A percentile compares a stretch with the other conserved stretches of the same genome.
Evolutionary conservation across 2,797 vertebrate genomes (phyloP).

Genomic region (Taenioides sp.): DNA sequence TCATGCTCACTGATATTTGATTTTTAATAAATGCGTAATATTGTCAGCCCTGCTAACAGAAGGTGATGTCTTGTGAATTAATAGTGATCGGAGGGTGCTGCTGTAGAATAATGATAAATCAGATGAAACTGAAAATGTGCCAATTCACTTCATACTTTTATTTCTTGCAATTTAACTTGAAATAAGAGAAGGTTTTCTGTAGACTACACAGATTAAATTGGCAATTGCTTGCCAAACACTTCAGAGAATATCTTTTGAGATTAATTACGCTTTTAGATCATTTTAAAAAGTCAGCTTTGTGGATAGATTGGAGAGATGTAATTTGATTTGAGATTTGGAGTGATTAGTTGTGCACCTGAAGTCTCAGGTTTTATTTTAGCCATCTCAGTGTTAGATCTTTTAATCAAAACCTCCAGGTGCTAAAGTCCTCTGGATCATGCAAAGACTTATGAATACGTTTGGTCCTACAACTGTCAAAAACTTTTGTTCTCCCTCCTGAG

Average conservation of each 20-base stretch:
- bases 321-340: neutral
- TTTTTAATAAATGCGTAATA: slow-evolving; percentile 50
- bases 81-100: slow-evolving; percentile 8
- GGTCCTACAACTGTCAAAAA: neutral
- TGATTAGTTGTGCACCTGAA: neutral
- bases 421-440: neutral
- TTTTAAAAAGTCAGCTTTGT: slow-evolving; percentile 25
- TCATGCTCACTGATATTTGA: slow-evolving; percentile 36
- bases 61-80: slow-evolving; percentile 21
- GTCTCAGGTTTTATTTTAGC: neutral
- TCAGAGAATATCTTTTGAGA: slow-evolving; percentile 35
- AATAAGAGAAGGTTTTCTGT: slow-evolving; percentile 30
- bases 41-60: slow-evolving; percentile 29
- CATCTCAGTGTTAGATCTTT: neutral
- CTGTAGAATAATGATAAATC: neutral
- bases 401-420: neutral
- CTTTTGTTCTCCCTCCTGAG: neutral
- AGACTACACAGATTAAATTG: slow-evolving; percentile 29
- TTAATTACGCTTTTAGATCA: slow-evolving; percentile 41
- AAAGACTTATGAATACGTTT: neutral
- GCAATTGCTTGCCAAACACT: slow-evolving; percentile 34
- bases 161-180: slow-evolving; percentile 9
- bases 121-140: slow-evolving; percentile 14
- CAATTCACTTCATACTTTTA: neutral
- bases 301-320: slow-evolving; percentile 15